phyloP scores from a whole-genome alignment of 1,140 invertebrate species.

The Drosophila varians region DNA sequence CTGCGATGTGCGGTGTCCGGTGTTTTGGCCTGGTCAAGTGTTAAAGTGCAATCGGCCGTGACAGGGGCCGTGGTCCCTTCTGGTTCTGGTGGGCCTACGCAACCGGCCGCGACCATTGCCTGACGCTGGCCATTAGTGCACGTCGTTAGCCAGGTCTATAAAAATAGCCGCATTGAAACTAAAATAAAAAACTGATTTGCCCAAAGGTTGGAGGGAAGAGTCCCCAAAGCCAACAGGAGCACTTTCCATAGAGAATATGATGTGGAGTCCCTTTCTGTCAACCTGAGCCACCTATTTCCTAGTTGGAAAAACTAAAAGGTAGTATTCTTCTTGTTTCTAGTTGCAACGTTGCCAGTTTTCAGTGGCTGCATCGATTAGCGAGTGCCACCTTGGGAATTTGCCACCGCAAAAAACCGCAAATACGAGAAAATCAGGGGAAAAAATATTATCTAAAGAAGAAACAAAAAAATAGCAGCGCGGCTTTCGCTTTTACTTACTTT shows the following conservation, averaged over 20 bases:
- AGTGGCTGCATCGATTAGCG: constrained; percentile 67
- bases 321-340: constrained; percentile 15
- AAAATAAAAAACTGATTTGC: constrained; percentile 38
- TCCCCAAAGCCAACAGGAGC: no score
- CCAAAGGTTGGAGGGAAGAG: constrained; percentile 10
- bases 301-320: neutral
- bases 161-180: constrained; percentile 44
- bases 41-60: constrained; percentile 78
- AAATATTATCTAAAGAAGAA: constrained; percentile 3
- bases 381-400: constrained; percentile 59
- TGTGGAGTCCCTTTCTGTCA: no score
- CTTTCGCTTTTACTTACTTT: constrained; percentile 68
- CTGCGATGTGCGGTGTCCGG: constrained; percentile 13
- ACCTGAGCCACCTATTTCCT: no score
- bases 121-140: constrained; percentile 72
- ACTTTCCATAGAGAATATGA: no score
- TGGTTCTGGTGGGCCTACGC: constrained; percentile 33
- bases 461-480: constrained; percentile 9
- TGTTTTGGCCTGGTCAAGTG: constrained; percentile 66
- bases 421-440: constrained; percentile 35
- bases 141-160: constrained; percentile 55
- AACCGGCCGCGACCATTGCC: constrained; percentile 48
- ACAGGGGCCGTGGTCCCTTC: constrained; percentile 40
- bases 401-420: constrained; percentile 55
- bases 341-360: constrained; percentile 63